A percentile compares a stretch with the other conserved stretches of the same genome.
Conservation (phyloP, 2,888 invertebrate species). For the Emmelina monodactyla region DNA sequence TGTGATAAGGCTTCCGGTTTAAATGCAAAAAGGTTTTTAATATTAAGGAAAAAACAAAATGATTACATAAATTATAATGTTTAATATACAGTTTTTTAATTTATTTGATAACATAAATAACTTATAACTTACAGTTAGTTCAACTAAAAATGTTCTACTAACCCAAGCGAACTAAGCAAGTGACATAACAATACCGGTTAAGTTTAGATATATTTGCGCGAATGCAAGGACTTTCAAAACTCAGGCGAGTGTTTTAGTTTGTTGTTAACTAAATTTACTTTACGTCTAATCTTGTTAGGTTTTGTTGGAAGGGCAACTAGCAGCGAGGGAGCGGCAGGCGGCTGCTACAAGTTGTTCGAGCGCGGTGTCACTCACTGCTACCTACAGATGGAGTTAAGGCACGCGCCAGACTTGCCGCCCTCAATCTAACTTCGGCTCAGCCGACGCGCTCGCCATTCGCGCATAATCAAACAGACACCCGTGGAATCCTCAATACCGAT, state of each 20-base stretch:
- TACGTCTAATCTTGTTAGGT: constrained; percentile 1
- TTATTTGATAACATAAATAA: no score
- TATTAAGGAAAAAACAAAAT: no score
- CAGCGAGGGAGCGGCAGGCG: background rate
- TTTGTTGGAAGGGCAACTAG: constrained; percentile 1
- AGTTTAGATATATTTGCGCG: no score
- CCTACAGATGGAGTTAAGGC: constrained; percentile 49
- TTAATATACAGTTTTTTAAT: no score
- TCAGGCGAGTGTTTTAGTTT: background rate
- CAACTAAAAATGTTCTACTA: no score
- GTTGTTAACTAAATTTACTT: constrained; percentile 1
- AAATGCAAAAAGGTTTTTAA: no score
- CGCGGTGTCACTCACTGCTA: no score
- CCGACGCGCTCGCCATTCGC: constrained; percentile 43
- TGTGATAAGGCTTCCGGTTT: constrained; percentile 55
- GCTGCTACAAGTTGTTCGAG: constrained; percentile 18
- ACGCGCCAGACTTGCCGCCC: constrained; percentile 54
- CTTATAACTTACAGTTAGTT: no score
- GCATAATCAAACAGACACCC: constrained; percentile 55
- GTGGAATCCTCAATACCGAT: constrained; percentile 35
- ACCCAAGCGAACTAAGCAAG: no score
- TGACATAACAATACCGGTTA: no score
- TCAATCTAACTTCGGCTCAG: constrained; percentile 60
- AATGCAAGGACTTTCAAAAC: background rate
- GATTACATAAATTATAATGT: no score